Evolutionary conservation across 2,888 invertebrate genomes (phyloP), one percentile per base, ranked within the genome.

Genomic region (Agonum fuliginosum): DNA sequence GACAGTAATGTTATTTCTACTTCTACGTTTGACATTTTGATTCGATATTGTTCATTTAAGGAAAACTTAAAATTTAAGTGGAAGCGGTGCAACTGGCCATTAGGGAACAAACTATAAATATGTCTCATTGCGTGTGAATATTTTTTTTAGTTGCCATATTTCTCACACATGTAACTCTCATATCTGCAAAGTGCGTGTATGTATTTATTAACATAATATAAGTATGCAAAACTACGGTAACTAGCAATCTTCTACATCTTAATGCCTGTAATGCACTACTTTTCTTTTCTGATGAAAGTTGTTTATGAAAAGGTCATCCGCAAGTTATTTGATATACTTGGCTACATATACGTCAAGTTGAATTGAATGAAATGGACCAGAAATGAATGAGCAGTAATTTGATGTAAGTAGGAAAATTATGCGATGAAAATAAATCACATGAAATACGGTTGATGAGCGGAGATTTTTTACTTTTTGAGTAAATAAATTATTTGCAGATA

Each of bases 231-330:
- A 24, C 4, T 8, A 2, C 17, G 22, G 24, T n/a, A 51, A 22
- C 22, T 22, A 22, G 1, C 10, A 51, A 48, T 4, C 20, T 48
- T 4, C 6, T 48, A n/a, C n/a, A 12, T 22, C 54, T 20, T 51
- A 51, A 24, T 27, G 24, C 12, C n/a, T 54, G 37, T n/a, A 10
- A 54, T 54, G 54, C 54, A 54, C 54, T 54, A 54, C 12, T 54
- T 54, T 54, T 54, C 22, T 54, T 54, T 54, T 54, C 20, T 12
- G 24, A 54, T 54, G 54, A 54, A 54, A 54, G 54, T 54, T 54
- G 54, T 54, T 54, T 54, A 54, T 24, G 22, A 54, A 54, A 54
- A 54, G 54, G 54, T 54, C 54, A 54, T 54, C 24, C 54, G 22
- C n/a, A 54, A 54, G 22, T 27, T 22, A 24, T 54, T 54, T 54